Percentiles rank a stretch among this genome's conserved stretches.
Evolutionary conservation across 1,140 invertebrate species (phyloP).

Genomic region (Lanistes nyassanus): DNA sequence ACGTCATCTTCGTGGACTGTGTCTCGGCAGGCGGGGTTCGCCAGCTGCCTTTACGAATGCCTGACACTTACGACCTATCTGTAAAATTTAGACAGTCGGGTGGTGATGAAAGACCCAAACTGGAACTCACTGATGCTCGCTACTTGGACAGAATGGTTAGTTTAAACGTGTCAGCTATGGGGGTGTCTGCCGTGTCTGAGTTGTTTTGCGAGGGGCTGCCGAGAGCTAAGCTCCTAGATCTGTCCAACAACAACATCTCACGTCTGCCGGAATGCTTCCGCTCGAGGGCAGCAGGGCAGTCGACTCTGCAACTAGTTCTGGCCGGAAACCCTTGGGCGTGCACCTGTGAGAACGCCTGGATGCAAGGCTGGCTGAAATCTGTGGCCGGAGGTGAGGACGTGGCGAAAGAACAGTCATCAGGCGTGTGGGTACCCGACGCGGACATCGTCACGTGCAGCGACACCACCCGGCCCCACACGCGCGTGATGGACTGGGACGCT

Average conservation of each 20-base stretch:
- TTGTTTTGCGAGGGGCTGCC: conserved; percentile 13
- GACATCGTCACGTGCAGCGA: background rate
- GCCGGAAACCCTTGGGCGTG: conserved; percentile 22
- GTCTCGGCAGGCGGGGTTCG: background rate
- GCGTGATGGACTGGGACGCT: conserved; percentile 12
- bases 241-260: conserved; percentile 18
- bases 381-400: background rate
- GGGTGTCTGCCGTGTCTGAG: background rate
- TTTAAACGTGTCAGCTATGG: background rate
- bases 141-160: conserved; percentile 16
- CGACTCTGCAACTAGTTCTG: conserved; percentile 8
- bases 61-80: background rate
- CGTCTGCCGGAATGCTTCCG: conserved; percentile 15
- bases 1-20: conserved; percentile 12
- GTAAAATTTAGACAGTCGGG: background rate
- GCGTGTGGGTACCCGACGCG: background rate
- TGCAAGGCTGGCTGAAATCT: conserved; percentile 19
- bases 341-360: conserved; percentile 9
- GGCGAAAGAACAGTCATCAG: background rate
- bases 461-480: background rate
- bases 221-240: conserved; percentile 1
- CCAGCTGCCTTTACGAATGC: background rate
- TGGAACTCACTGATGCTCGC: background rate
- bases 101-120: too few relatives aligned
- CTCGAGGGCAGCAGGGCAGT: background rate